Percentiles rank a stretch among this genome's conserved stretches.
Conservation (phyloP, 1,140 invertebrate species). For the Pachypsylla venusta region DNA sequence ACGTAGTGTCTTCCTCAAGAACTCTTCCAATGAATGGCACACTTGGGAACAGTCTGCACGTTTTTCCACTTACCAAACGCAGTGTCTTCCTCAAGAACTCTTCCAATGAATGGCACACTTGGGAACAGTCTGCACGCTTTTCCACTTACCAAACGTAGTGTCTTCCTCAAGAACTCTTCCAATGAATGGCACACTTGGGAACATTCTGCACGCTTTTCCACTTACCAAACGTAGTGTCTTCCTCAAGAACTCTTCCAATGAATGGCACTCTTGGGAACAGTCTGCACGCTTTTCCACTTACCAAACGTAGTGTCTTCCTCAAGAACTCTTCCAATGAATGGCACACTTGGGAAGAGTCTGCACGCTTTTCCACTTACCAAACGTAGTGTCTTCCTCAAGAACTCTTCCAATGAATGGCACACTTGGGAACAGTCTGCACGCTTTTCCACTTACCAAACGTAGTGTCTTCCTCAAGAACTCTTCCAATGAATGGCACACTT, state of each 20-base stretch:
- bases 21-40: constrained; percentile 35
- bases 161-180: constrained; percentile 30
- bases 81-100: constrained; percentile 29
- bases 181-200: constrained; percentile 37
- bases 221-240: constrained; percentile 25
- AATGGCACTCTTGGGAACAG: constrained; percentile 38
- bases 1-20: constrained; percentile 26
- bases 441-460: constrained; percentile 26
- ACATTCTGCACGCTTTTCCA: too few relatives aligned
- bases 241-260: constrained; percentile 30
- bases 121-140: constrained; percentile 36
- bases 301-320: constrained; percentile 26
- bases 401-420: constrained; percentile 37
- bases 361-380: not conserved
- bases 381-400: constrained; percentile 28
- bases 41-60: constrained; percentile 35
- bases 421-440: constrained; percentile 35
- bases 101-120: constrained; percentile 35
- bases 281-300: constrained; percentile 29
- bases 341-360: constrained; percentile 36
- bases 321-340: constrained; percentile 32
- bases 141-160: too few relatives aligned
- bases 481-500: constrained; percentile 35
- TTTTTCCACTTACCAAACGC: too few relatives aligned
- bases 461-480: constrained; percentile 29